Conservation (phyloP, 2,888 invertebrate genomes). For the Ectobius pallidus region DNA sequence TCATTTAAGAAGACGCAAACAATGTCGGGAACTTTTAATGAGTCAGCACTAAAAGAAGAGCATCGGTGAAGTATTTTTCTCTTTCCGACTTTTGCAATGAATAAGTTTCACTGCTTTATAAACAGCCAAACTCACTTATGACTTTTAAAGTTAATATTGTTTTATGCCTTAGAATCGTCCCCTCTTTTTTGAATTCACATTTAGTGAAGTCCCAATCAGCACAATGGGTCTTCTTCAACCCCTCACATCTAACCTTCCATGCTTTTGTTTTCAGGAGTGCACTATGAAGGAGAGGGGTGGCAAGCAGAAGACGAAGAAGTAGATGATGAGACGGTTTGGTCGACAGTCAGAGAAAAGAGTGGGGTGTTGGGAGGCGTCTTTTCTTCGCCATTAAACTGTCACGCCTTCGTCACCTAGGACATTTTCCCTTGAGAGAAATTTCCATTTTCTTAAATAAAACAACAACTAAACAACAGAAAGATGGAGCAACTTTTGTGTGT, state of each 20-base stretch:
- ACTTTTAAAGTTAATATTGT: neutral
- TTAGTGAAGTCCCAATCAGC: slow-evolving; percentile 10
- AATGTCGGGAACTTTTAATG: too few relatives aligned
- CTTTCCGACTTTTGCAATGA: too few relatives aligned
- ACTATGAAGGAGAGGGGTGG: neutral
- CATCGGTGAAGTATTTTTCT: too few relatives aligned
- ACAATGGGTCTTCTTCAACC: slow-evolving; percentile 12
- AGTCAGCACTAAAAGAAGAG: too few relatives aligned
- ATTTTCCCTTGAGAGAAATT: slow-evolving; percentile 19
- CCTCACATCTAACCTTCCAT: too few relatives aligned
- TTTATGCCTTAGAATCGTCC: neutral
- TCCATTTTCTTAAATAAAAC: slow-evolving; percentile 30
- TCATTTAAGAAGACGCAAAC: too few relatives aligned
- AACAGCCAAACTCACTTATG: too few relatives aligned
- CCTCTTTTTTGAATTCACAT: neutral
- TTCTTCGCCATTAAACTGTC: slow-evolving; percentile 27
- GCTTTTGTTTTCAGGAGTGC: slow-evolving; percentile 27
- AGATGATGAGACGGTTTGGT: neutral
- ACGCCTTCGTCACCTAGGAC: slow-evolving; percentile 22
- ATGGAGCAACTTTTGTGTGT: slow-evolving; percentile 18
- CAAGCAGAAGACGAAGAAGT: neutral
- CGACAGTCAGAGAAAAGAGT: slow-evolving; percentile 1
- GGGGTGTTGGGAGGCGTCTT: slow-evolving; percentile 16
- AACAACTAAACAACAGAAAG: slow-evolving; percentile 19
- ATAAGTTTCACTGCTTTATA: too few relatives aligned